Base-by-base conservation (phyloP, 1,140 invertebrate species). In the Patella vulgata region DNA sequence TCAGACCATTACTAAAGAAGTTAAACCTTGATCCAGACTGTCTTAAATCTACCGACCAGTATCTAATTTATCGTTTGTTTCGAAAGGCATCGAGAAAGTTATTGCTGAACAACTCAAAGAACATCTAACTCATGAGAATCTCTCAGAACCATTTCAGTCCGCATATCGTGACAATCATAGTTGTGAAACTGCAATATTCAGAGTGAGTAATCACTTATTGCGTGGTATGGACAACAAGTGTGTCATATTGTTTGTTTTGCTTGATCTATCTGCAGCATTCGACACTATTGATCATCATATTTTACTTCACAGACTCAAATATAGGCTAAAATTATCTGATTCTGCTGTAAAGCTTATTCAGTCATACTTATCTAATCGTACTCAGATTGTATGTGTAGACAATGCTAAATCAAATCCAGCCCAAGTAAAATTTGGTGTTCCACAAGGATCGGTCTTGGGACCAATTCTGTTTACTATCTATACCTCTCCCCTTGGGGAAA, bases 1-100 rank as follows among this genome's bases (percentile, higher is more conserved):
- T 71, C 19, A 65, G 43, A 54, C 62, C 58, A n/a, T 31, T 68
- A 14, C 46, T 71, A 6, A 71, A 71, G 43, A 71, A 68, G 46
- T 42, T 58, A 17, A 61, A 27, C 39, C 55, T 71, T 25, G 66
- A 68, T 21, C 19, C 17, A 47, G 51, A 64, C 23, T 28, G 25
- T 39, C 48, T 67, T 17, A 55, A 31, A 70, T 67, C 43, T 62
- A 68, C 36, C 14, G 39, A 25, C 66, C 66, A 12, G 60, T 68
- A 17, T 68, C 55, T 9, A 66, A 70, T 23, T 33, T 66, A 14
- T 33, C 44, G n/a, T 68, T 64, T 42, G 9, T 58, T 40, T 70
- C 58, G 14, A 69, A 69, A 39, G 30, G 59, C 40, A 14, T 63
- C 17, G 66, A 68, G 33, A 59, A 56, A 23, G 31, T 64, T 21